Conservation (phyloP, 1,140 invertebrate genomes). For the Plodia interpunctella region DNA sequence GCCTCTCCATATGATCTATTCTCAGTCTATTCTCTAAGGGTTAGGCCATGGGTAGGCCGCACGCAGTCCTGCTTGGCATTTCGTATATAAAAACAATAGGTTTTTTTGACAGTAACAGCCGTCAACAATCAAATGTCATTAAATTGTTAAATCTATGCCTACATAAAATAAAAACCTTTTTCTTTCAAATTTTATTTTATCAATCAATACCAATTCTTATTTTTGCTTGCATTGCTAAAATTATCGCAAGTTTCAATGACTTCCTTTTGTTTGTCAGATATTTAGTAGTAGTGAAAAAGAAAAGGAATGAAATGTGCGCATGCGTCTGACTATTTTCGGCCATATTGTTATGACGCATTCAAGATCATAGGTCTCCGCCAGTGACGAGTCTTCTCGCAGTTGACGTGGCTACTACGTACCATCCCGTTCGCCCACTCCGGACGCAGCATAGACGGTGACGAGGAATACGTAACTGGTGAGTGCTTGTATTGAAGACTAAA, state of each 20-base stretch:
- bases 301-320: slow-evolving; percentile 42
- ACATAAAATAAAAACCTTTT: not conserved
- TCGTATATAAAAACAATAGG: no score
- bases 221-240: not conserved
- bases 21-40: no score
- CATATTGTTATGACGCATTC: slow-evolving; percentile 85
- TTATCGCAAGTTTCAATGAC: not conserved
- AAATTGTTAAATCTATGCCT: not conserved
- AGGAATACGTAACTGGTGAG: slow-evolving; percentile 96
- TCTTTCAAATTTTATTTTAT: not conserved
- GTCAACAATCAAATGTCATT: not conserved
- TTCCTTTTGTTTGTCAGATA: not conserved
- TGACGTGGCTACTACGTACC: slow-evolving; percentile 97
- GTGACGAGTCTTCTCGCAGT: slow-evolving; percentile 94
- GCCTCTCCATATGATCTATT: no score
- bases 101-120: no score
- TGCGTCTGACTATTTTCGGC: slow-evolving; percentile 74
- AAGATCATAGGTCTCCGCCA: slow-evolving; percentile 81
- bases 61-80: no score
- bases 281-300: slow-evolving; percentile 23
- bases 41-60: no score
- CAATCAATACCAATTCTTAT: no score
- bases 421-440: slow-evolving; percentile 93
- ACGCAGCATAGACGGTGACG: slow-evolving; percentile 94
- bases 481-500: slow-evolving; percentile 83